Conservation (phyloP, 1,140 invertebrate genomes). For the Eumaeus atala region DNA sequence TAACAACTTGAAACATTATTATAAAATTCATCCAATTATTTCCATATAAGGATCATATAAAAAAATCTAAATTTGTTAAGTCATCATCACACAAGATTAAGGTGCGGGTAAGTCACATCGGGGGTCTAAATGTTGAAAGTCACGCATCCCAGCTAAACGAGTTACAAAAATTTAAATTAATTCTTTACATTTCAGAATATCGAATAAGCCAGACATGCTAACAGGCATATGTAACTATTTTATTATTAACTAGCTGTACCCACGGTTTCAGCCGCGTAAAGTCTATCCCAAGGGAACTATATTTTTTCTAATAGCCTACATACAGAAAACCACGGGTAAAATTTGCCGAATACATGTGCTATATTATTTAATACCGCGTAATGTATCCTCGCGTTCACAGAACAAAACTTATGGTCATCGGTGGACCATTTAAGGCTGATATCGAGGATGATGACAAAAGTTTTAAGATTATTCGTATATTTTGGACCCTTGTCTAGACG, state of each 20-base stretch:
- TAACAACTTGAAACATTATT: conserved; percentile 32
- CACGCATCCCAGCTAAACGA: conserved; percentile 14
- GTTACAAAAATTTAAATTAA: conserved; percentile 15
- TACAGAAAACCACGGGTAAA: too few relatives aligned
- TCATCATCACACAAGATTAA: conserved; percentile 46
- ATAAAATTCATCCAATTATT: conserved; percentile 47
- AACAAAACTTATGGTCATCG: too few relatives aligned
- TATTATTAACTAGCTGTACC: background rate
- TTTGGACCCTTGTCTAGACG: too few relatives aligned
- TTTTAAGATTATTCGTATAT: too few relatives aligned
- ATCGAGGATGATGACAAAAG: too few relatives aligned
- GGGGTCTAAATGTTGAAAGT: conserved; percentile 22
- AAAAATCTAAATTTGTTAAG: conserved; percentile 46
- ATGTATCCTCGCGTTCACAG: too few relatives aligned
- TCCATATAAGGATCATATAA: conserved; percentile 33
- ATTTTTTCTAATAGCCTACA: too few relatives aligned
- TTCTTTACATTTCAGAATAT: conserved; percentile 12
- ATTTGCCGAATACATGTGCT: too few relatives aligned
- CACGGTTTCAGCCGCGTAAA: too few relatives aligned
- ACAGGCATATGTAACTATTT: background rate
- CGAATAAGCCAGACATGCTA: conserved; percentile 18
- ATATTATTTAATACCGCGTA: too few relatives aligned
- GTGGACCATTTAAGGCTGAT: too few relatives aligned
- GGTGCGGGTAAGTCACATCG: conserved; percentile 28
- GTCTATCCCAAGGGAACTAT: too few relatives aligned